Evolutionary conservation across 2,113 vertebrate genomes (phyloP).

Genomic region (Apodemus speciosus): DNA sequence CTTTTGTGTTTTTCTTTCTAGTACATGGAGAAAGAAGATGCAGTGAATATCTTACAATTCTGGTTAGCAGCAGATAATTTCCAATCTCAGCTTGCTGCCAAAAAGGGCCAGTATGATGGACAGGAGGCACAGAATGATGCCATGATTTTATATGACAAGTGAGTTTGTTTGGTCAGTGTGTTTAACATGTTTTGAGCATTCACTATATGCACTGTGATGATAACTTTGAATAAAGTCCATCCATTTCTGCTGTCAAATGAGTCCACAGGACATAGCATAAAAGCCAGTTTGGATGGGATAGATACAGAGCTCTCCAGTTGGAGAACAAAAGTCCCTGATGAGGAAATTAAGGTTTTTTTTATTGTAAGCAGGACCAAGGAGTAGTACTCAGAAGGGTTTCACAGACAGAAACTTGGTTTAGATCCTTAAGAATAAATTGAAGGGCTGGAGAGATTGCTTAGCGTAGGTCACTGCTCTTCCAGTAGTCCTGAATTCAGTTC

Average conservation of each 20-base stretch:
- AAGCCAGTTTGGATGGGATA: background rate
- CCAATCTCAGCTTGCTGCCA: conserved; percentile 97
- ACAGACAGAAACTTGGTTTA: background rate
- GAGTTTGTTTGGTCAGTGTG: conserved; percentile 74
- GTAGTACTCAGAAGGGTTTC: background rate
- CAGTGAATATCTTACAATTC: conserved; percentile 96
- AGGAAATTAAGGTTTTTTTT: background rate
- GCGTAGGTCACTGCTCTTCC: too few relatives aligned
- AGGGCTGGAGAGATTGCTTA: too few relatives aligned
- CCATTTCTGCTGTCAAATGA: background rate
- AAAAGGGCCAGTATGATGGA: conserved; percentile 98
- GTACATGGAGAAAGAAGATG: conserved; percentile 99
- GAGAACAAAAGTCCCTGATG: background rate
- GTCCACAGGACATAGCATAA: background rate
- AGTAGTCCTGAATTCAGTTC: too few relatives aligned
- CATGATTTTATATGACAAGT: conserved; percentile 99
- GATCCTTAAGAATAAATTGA: background rate
- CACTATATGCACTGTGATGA: background rate
- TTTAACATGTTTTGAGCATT: conserved; percentile 2
- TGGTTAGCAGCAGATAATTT: conserved; percentile 99
- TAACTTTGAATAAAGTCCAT: background rate
- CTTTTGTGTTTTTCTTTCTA: conserved; percentile 79
- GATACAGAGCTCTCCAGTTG: background rate
- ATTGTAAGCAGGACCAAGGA: background rate
- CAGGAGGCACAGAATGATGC: conserved; percentile 99